Evolutionary conservation across 2,113 vertebrate genomes (phyloP).

Genomic region (Acanthisitta chloris): DNA sequence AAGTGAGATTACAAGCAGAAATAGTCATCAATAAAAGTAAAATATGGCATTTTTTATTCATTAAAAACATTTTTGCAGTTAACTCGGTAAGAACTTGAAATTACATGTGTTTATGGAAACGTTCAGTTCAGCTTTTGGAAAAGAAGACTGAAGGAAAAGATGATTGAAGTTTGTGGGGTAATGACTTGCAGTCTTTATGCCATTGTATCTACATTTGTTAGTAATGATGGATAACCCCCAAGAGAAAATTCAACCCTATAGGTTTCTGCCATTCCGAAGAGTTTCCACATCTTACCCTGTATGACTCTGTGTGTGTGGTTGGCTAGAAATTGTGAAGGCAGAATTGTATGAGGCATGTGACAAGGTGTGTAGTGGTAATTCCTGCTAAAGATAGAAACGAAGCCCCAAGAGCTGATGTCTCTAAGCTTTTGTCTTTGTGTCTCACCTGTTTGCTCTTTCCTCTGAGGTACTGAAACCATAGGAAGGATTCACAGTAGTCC

Average conservation of each 20-base stretch:
- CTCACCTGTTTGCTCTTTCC: not conserved
- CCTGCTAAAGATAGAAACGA: not conserved
- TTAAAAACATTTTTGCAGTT: not conserved
- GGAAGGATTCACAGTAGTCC: not conserved
- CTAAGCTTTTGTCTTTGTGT: not conserved
- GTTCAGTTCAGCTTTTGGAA: not conserved
- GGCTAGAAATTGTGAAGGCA: not conserved
- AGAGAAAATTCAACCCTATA: not conserved
- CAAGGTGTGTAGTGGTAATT: not conserved
- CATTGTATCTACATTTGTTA: not conserved
- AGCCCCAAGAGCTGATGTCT: not conserved
- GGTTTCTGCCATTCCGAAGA: not conserved
- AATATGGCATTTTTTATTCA: not conserved
- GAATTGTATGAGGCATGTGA: rapidly evolving
- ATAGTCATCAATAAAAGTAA: not conserved
- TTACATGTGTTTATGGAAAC: not conserved
- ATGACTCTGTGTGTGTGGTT: not conserved
- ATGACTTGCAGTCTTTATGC: not conserved
- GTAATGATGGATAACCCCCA: not conserved
- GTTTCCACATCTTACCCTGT: not conserved
- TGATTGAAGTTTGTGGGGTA: not conserved
- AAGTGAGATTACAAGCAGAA: not conserved
- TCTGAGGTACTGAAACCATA: not conserved
- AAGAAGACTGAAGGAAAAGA: not conserved
- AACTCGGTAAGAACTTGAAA: not conserved